These are phyloP conservation scores for Drosophila saltans DNA, from an alignment of 1,140 invertebrate genomes.

Conservation along the genomic window DNA sequence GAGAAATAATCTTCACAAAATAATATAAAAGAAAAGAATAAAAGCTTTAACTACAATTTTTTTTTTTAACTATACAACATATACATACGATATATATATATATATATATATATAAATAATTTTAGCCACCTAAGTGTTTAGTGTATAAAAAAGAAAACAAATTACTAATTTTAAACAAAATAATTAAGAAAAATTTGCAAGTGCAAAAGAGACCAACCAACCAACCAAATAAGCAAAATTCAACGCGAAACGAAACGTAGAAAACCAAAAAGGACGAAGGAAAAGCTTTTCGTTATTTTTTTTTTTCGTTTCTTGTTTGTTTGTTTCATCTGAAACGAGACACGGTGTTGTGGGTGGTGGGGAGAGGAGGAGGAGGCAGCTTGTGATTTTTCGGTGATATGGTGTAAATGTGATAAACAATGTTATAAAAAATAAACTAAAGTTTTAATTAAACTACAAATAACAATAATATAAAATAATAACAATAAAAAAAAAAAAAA, in stretches of 20 bases:
- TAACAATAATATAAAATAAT: conserved; percentile 36
- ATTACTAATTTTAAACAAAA: conserved; percentile 50
- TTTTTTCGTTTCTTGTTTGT: neutral
- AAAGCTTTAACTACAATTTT: conserved; percentile 80
- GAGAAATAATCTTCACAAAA: conserved; percentile 29
- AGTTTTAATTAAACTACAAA: conserved; percentile 68
- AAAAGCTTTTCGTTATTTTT: neutral
- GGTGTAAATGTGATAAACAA: conserved; percentile 81
- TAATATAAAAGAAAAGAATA: conserved; percentile 48
- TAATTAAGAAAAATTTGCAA: conserved; percentile 67
- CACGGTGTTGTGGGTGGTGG: neutral
- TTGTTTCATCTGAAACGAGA: neutral
- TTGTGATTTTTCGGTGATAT: conserved; percentile 81
- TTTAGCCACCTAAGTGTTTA: conserved; percentile 65
- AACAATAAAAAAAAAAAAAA: conserved; percentile 20
- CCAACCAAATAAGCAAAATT: neutral
- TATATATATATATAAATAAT: conserved; percentile 49
- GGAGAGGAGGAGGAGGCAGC: conserved; percentile 37
- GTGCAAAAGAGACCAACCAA: conserved; percentile 70
- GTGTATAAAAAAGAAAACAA: conserved; percentile 41
- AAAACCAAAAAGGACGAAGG: neutral
- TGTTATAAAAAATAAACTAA: conserved; percentile 56
- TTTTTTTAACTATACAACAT: conserved; percentile 71
- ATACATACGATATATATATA: conserved; percentile 64
- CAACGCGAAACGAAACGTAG: conserved; percentile 1